These are phyloP conservation scores for Athetis lepigone DNA, from an alignment of 2,888 invertebrate genomes.

Conservation along the genomic window DNA sequence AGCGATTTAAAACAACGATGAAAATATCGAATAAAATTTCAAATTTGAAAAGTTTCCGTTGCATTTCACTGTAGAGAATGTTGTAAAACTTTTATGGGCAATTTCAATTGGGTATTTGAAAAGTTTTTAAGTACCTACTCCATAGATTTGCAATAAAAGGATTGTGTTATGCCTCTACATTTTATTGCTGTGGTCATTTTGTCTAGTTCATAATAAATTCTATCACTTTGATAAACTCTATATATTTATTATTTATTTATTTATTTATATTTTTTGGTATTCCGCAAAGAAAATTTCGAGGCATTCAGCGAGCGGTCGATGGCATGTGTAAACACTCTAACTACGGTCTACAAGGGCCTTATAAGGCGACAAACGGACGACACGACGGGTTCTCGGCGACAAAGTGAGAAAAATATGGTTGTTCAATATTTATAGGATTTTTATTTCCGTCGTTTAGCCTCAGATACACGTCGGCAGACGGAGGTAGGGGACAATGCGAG, in stretches of 20 bases:
- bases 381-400: slow-evolving; percentile 81
- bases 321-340: slow-evolving; percentile 65
- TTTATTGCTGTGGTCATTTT: slow-evolving; percentile 32
- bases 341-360: slow-evolving; percentile 64
- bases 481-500: slow-evolving; percentile 72
- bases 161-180: slow-evolving; percentile 11
- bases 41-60: slow-evolving; percentile 53
- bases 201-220: slow-evolving; percentile 6
- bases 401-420: slow-evolving; percentile 90
- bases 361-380: slow-evolving; percentile 75
- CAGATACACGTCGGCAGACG: slow-evolving; percentile 79
- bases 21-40: slow-evolving; percentile 40
- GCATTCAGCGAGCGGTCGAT: slow-evolving; percentile 21
- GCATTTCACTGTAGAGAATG: slow-evolving; percentile 37
- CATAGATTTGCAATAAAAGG: slow-evolving; percentile 33
- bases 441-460: slow-evolving; percentile 88
- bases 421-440: slow-evolving; percentile 90
- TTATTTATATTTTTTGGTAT: not conserved
- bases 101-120: slow-evolving; percentile 46
- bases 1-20: slow-evolving; percentile 18
- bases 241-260: too few species aligned
- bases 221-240: too few species aligned
- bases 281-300: slow-evolving; percentile 17
- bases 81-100: slow-evolving; percentile 46
- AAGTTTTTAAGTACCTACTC: slow-evolving; percentile 50